A percentile compares a stretch with the other conserved stretches of the same genome.
Evolutionary conservation across 2,113 vertebrate genomes (phyloP).

Genomic region (Tapirus terrestris): DNA sequence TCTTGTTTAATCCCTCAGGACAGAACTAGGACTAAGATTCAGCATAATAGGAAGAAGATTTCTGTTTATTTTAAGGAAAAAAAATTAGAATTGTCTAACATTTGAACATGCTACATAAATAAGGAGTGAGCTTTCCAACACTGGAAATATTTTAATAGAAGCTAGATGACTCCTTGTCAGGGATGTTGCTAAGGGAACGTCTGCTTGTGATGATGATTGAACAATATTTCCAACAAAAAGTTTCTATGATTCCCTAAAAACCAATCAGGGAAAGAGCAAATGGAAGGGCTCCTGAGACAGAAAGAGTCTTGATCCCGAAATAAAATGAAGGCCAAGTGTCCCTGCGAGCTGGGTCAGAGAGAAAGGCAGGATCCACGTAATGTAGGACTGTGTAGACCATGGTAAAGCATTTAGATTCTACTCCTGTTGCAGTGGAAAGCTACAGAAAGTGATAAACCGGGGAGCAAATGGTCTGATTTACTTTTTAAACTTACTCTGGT

Average conservation of each 20-base stretch:
- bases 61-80: conserved; percentile 17
- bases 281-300: not conserved
- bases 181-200: conserved; percentile 15
- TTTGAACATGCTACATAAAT: conserved; percentile 25
- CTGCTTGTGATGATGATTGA: conserved; percentile 32
- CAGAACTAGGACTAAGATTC: not conserved
- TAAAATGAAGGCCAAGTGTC: not conserved
- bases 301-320: not conserved
- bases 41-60: not conserved
- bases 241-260: not conserved
- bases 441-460: not conserved
- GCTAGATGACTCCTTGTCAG: conserved; percentile 9
- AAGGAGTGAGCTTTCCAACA: conserved; percentile 49
- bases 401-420: not conserved
- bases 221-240: conserved; percentile 31
- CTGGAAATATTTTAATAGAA: conserved; percentile 40
- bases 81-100: conserved; percentile 15
- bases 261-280: not conserved
- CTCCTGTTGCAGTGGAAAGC: not conserved
- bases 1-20: not conserved
- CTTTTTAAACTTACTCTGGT: not conserved
- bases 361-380: not conserved
- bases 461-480: not conserved
- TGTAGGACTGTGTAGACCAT: not conserved
- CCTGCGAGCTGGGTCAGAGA: not conserved